Evolutionary conservation across 2,888 invertebrate species (phyloP), one percentile per base, ranked within the genome.

Genomic region (Pegoplata infirma): DNA sequence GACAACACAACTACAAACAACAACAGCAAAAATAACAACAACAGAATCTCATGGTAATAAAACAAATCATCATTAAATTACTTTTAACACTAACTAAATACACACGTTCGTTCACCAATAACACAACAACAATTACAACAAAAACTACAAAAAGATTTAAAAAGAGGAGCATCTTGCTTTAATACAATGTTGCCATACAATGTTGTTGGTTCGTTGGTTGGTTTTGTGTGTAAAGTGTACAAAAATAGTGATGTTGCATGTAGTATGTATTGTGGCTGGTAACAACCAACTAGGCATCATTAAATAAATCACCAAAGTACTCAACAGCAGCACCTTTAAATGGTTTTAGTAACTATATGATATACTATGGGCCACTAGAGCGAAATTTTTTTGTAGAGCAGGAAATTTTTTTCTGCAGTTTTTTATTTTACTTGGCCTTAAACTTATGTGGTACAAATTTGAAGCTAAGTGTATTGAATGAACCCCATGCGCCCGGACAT

Each of bases 21-120:
- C 28, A 47, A 56, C 25, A 44, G 53, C 36, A n/a, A 55, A 21
- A 47, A 56, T 19, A 44, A 56, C 36, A 55, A 28, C 25, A 51
- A 61, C 14, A 55, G 21, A 32, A 47, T 23, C 16, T 66, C 40
- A 8, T 64, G 19, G 16, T 53, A 61, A 55, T 63, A 67, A 72
- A 72, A 75, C 67, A 75, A 79, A 79, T 79, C 75, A 75, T 75
- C 71, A 79, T 79, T 68, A 79, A 75, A 79, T 79, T 58, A 79
- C 71, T 63, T 79, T 75, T 75, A 75, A 79, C 79, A 68, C 79
- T 58, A n/a, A 55, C 16, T 72, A 53, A 79, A 71, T 63, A 63
- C 63, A 67, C 56, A 56, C 17, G 63, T 56, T 28, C 49, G 53
- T 21, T 44, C n/a, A n/a, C n/a, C n/a, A n/a, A n/a, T n/a, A n/a